A percentile compares a stretch with the other conserved stretches of the same genome.
These are phyloP conservation scores for Perithous albicinctus DNA, from an alignment of 2,888 invertebrate species.

Conservation along the genomic window DNA sequence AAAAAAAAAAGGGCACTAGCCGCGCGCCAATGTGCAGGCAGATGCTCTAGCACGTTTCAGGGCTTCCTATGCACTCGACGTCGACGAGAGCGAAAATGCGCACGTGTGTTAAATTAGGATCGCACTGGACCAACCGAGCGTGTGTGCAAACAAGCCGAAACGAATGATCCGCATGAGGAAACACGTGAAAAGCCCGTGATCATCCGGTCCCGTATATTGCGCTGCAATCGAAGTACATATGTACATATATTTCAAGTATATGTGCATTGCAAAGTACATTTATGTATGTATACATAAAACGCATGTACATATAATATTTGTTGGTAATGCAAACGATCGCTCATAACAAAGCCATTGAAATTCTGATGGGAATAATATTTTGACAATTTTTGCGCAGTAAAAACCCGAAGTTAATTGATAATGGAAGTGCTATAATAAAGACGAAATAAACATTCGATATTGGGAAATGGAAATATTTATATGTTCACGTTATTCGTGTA, in stretches of 20 bases:
- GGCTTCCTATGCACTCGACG: conserved; percentile 29
- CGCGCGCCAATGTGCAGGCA: conserved; percentile 42
- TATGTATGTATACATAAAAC: background rate
- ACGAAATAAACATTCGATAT: too few species aligned
- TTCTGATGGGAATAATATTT: background rate
- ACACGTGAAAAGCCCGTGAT: conserved; percentile 67
- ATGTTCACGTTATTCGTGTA: too few species aligned
- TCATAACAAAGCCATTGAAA: background rate
- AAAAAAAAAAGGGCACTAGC: conserved; percentile 40
- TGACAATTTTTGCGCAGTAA: too few species aligned
- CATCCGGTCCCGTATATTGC: conserved; percentile 49
- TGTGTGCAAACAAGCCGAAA: conserved; percentile 73
- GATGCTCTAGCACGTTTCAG: conserved; percentile 24
- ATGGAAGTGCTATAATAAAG: too few species aligned
- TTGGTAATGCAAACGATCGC: background rate
- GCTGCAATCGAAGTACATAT: background rate
- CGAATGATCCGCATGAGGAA: conserved; percentile 74
- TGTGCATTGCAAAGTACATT: background rate
- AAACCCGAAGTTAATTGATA: too few species aligned
- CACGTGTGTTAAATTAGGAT: conserved; percentile 75
- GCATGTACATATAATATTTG: background rate
- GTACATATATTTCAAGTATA: background rate
- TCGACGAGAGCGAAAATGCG: conserved; percentile 47
- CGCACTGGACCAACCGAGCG: conserved; percentile 60
- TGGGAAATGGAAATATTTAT: too few species aligned